Conservation (phyloP, 2,888 invertebrate species). For the Craniophora ligustri region DNA sequence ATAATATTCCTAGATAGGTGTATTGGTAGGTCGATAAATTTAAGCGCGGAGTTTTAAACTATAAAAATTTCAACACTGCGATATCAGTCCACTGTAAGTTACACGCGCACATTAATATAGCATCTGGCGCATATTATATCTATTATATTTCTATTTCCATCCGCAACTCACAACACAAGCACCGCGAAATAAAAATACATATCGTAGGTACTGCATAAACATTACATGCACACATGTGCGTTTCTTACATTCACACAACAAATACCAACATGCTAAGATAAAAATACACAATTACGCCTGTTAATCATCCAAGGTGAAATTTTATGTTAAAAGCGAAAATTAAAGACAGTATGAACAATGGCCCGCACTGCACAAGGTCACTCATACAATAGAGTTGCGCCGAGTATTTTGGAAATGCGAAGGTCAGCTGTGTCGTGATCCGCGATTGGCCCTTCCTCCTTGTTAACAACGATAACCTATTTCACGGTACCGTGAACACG, state of each 20-base stretch:
- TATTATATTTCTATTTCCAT: conserved; percentile 9
- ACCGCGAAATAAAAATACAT: conserved; percentile 3
- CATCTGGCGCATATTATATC: no score
- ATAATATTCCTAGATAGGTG: no score
- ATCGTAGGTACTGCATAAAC: conserved; percentile 8
- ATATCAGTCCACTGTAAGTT: no score
- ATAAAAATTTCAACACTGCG: no score
- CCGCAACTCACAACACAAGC: neutral
- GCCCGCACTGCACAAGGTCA: conserved; percentile 66
- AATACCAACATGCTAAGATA: conserved; percentile 49
- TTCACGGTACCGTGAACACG: conserved; percentile 73
- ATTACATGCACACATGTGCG: conserved; percentile 29
- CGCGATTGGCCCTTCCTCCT: conserved; percentile 79
- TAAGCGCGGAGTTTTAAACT: no score
- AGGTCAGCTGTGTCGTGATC: conserved; percentile 77
- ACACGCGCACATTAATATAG: no score
- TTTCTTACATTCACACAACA: conserved; percentile 47
- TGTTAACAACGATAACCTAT: conserved; percentile 75
- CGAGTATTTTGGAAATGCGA: conserved; percentile 83
- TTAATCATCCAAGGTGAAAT: conserved; percentile 82
- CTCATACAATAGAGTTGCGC: conserved; percentile 72
- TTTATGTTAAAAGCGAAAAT: conserved; percentile 77
- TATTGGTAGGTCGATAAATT: no score
- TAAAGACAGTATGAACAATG: conserved; percentile 75
- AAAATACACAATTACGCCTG: conserved; percentile 62